Base-by-base conservation (phyloP, 2,797 vertebrate species). In the Enteromius paludinosus region DNA sequence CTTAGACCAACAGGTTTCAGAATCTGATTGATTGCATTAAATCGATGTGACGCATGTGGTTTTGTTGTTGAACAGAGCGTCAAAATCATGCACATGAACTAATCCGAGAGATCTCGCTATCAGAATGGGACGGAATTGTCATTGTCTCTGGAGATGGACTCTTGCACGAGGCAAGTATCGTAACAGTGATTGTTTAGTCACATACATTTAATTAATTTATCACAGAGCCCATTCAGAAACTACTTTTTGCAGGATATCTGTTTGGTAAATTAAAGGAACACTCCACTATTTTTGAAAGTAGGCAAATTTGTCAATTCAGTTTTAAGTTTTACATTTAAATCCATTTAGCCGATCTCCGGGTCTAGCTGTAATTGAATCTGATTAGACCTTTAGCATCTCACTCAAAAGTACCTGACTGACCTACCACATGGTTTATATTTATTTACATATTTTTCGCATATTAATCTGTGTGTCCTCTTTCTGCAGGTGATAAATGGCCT, bases 401-500 rank as follows among this genome's bases (percentile, higher is more conserved):
- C 12, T 45, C 43, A 45, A 45, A 45, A 45, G 17, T 43, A 43
- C 17, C 28, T 23, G 3, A 45, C 25, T 38, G 43, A 49, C 25
- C 28, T 18, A 49, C 28, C 28, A 62, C 8, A 38, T 4, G 59
- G 8, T 17, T 35, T 47, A 4, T 18, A 23, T 49, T 15, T 9
- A 69, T 56, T 52, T 54, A 8, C 15, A 30, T 20, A 47, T 65
- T 33, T 49, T 68, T 79, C 54, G 10, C 77, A 79, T 18, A 6
- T 18, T 59, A 72, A 45, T 45, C 15, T 25, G 38, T 59, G 28
- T 70, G 7, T 38, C 12, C 6, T 69, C 2, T 64, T 30, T 77
- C 11, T 9, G n/a, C 84, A 98, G 97, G 97, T 98, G 52, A 93
- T 98, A 73, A 98, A 98, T 23, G 97, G 97, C 41, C 92, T 98